Conservation (phyloP, 2,888 invertebrate genomes). For the Ypsolopha scabrella region DNA sequence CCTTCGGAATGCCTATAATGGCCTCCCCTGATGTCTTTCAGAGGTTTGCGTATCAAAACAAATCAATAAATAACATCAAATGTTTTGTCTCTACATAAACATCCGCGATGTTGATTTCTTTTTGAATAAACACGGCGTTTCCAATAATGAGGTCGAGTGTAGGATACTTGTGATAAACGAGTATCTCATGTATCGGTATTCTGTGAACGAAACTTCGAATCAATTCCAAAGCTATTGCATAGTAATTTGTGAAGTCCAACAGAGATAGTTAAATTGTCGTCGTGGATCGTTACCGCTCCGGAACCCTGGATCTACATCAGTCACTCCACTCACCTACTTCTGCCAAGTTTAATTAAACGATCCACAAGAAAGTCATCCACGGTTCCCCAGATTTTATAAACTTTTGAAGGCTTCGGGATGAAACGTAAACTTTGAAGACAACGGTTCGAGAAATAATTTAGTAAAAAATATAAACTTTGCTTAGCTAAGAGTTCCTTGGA, state of each 20-base stretch:
- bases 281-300: background rate
- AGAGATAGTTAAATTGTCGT: background rate
- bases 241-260: background rate
- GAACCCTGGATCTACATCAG: background rate
- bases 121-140: background rate
- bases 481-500: background rate
- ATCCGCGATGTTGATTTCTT: background rate
- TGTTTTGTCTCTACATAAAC: background rate
- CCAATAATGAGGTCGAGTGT: background rate
- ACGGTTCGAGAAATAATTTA: background rate
- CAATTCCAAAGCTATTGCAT: too few species aligned
- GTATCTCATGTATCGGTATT: too few species aligned
- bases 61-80: conserved; percentile 8
- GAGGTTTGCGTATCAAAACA: conserved; percentile 9
- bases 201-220: background rate
- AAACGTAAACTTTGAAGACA: background rate
- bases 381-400: background rate
- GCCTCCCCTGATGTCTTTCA: conserved; percentile 9
- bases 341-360: conserved; percentile 1
- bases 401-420: background rate
- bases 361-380: background rate
- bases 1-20: background rate
- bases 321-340: background rate
- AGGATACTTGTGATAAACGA: background rate
- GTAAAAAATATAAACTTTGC: background rate